Percentiles rank a stretch among this genome's conserved stretches.
These are phyloP conservation scores for Sitophilus oryzae DNA, from an alignment of 1,140 invertebrate genomes.

Conservation along the genomic window DNA sequence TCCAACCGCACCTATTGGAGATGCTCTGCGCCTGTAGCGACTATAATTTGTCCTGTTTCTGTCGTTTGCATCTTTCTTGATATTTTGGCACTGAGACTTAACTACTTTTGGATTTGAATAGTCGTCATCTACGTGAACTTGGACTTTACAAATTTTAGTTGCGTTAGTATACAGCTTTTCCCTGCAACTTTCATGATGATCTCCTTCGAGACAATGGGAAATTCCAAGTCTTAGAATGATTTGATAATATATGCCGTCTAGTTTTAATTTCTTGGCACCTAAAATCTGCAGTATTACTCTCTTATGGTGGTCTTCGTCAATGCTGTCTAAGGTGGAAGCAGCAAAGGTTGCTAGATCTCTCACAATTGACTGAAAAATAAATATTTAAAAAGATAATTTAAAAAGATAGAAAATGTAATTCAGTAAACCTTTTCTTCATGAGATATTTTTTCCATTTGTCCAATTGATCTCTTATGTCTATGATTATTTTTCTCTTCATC, in stretches of 20 bases:
- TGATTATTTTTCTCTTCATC: conserved; percentile 9
- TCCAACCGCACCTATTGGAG: conserved; percentile 30
- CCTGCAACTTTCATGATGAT: conserved; percentile 30
- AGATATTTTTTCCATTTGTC: conserved; percentile 29
- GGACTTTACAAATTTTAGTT: conserved; percentile 40
- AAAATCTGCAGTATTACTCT: conserved; percentile 40
- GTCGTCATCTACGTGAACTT: conserved; percentile 38
- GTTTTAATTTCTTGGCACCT: conserved; percentile 37
- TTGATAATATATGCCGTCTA: conserved; percentile 37
- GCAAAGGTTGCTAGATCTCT: conserved; percentile 39
- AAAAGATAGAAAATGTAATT: too few relatives aligned
- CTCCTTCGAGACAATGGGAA: conserved; percentile 37
- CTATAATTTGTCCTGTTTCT: conserved; percentile 33
- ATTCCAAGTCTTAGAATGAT: conserved; percentile 38
- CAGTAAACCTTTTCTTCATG: conserved; percentile 29
- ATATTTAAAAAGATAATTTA: background rate
- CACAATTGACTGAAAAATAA: conserved; percentile 25
- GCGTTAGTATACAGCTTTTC: conserved; percentile 32
- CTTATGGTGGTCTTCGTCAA: conserved; percentile 41
- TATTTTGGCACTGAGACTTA: conserved; percentile 41
- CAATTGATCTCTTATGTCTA: conserved; percentile 20
- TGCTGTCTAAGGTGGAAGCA: conserved; percentile 38
- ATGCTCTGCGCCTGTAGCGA: conserved; percentile 13
- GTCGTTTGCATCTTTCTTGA: conserved; percentile 32
- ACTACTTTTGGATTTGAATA: conserved; percentile 37